A percentile compares a stretch with the other conserved stretches of the same genome.
Conservation (phyloP, 2,888 invertebrate species). For the Ypsolopha sequella region DNA sequence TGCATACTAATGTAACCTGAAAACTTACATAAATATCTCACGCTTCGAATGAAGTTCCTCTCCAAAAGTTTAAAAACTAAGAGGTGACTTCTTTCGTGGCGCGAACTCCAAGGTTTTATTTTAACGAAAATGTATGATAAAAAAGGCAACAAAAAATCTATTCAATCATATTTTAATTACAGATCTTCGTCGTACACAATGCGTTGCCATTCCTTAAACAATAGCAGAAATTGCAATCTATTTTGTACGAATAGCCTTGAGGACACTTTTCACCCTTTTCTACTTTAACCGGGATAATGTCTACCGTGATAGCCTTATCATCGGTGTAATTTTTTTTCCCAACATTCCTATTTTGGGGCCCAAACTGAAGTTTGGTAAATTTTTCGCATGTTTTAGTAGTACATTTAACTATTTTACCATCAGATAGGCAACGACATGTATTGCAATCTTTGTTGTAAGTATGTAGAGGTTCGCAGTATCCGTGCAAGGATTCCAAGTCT, state of each 20-base stretch:
- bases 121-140: too few species aligned
- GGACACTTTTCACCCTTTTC: slow-evolving; percentile 24
- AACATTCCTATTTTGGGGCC: too few species aligned
- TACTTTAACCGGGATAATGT: slow-evolving; percentile 35
- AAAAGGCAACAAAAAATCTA: too few species aligned
- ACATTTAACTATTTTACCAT: slow-evolving; percentile 36
- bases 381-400: slow-evolving; percentile 23
- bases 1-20: too few species aligned
- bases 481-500: slow-evolving; percentile 22
- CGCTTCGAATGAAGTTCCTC: too few species aligned
- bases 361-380: background rate
- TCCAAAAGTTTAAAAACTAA: too few species aligned
- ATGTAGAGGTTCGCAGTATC: slow-evolving; percentile 44
- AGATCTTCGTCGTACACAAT: slow-evolving; percentile 38
- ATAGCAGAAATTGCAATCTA: slow-evolving; percentile 46
- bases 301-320: slow-evolving; percentile 12
- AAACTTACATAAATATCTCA: too few species aligned
- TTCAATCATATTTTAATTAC: slow-evolving; percentile 12
- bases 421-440: slow-evolving; percentile 33
- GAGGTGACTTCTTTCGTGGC: too few species aligned
- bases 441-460: slow-evolving; percentile 38
- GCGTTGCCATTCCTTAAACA: slow-evolving; percentile 45
- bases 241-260: slow-evolving; percentile 32
- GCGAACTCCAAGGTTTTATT: too few species aligned
- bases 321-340: too few species aligned